A percentile compares a stretch with the other conserved stretches of the same genome.
Conservation (phyloP, 2,797 vertebrate species). For the Neosalanx taihuensis region DNA sequence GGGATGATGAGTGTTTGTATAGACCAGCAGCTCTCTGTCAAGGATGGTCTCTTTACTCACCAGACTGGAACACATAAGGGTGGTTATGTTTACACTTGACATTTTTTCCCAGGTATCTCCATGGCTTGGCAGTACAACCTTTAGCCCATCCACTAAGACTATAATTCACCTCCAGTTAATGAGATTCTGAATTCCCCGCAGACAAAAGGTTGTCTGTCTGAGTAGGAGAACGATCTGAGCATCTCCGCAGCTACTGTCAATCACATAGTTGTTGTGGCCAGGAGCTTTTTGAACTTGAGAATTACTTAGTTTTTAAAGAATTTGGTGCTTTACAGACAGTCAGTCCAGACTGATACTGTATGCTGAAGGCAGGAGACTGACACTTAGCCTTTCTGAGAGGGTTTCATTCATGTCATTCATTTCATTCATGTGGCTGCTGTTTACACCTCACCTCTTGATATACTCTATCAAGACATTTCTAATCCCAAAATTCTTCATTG, state of each 20-base stretch:
- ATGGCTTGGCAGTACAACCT: slow-evolving; percentile 4
- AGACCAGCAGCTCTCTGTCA: slow-evolving; percentile 24
- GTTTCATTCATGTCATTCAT: no score
- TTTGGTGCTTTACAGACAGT: background rate
- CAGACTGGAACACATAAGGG: slow-evolving; percentile 6
- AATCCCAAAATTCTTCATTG: no score
- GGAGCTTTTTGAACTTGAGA: no score
- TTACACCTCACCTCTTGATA: no score
- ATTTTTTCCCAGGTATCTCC: slow-evolving; percentile 13
- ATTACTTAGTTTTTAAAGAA: no score
- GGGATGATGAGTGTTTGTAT: slow-evolving; percentile 22
- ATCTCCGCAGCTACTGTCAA: background rate
- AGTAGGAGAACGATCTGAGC: background rate
- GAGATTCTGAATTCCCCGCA: slow-evolving; percentile 24
- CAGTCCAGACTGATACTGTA: no score
- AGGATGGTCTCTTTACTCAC: slow-evolving; percentile 3
- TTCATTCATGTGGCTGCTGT: no score
- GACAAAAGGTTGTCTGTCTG: slow-evolving; percentile 11
- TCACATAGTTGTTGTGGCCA: background rate
- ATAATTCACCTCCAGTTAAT: slow-evolving; percentile 7
- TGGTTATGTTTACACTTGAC: background rate
- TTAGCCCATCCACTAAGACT: slow-evolving; percentile 1
- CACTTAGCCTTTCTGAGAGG: no score
- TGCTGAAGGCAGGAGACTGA: no score
- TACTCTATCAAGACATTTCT: no score